Conservation (phyloP, 1,140 invertebrate species). For the Drosophila repleta region DNA sequence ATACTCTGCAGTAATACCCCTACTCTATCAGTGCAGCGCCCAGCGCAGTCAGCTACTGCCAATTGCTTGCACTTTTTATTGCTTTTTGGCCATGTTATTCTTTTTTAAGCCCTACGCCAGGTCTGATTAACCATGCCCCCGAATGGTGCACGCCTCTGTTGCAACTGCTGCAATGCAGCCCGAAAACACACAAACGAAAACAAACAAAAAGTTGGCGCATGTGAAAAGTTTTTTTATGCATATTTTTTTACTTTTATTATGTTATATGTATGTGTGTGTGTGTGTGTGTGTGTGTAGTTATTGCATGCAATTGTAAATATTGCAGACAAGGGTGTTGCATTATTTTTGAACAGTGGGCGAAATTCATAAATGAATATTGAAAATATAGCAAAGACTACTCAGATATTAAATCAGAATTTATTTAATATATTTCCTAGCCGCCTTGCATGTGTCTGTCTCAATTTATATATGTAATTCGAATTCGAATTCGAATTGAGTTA, state of each 20-base stretch:
- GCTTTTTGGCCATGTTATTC: conserved; percentile 2
- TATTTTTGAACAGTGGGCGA: conserved; percentile 3
- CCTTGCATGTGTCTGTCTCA: too few species aligned
- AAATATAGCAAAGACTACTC: too few species aligned
- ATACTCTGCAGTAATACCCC: not conserved
- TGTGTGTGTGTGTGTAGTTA: conserved; percentile 10
- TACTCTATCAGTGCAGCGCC: not conserved
- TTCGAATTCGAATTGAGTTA: not conserved
- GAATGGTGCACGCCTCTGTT: conserved; percentile 6
- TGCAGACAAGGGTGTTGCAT: conserved; percentile 18
- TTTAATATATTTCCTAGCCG: too few species aligned
- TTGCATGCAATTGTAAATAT: conserved; percentile 28
- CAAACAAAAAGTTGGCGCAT: conserved; percentile 35
- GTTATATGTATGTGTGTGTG: not conserved
- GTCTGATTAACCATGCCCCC: conserved; percentile 41
- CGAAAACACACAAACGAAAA: not conserved
- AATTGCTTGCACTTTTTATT: conserved; percentile 9
- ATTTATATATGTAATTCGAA: too few species aligned
- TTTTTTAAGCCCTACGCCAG: conserved; percentile 4
- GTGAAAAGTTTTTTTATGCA: conserved; percentile 28
- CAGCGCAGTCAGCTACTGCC: not conserved
- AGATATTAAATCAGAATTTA: too few species aligned
- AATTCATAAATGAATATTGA: too few species aligned
- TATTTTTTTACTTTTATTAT: conserved; percentile 12
- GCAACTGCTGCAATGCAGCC: conserved; percentile 23